A percentile compares a stretch with the other conserved stretches of the same genome.
Evolutionary conservation across 1,140 invertebrate species (phyloP).

Genomic region (Drosophila teissieri): DNA sequence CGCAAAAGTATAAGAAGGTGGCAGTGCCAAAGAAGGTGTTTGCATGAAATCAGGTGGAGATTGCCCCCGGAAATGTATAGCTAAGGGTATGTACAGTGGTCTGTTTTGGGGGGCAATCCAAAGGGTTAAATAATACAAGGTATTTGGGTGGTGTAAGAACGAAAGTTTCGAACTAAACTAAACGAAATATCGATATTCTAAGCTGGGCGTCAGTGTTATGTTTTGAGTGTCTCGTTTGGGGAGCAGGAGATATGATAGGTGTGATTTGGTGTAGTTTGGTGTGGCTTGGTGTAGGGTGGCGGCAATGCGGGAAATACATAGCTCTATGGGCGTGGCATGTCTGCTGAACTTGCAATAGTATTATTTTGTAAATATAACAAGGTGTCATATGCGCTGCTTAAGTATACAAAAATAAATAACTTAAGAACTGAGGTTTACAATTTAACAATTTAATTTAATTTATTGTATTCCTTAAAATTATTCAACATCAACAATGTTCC

Average conservation of each 20-base stretch:
- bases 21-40: conserved; percentile 40
- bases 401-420: conserved; percentile 80
- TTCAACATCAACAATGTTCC: conserved; percentile 80
- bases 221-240: conserved; percentile 8
- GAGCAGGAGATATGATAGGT: background rate
- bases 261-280: background rate
- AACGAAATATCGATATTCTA: conserved; percentile 22
- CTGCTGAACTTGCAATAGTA: conserved; percentile 36
- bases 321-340: conserved; percentile 28
- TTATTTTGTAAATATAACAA: conserved; percentile 73
- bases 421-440: conserved; percentile 81
- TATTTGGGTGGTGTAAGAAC: conserved; percentile 14
- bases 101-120: conserved; percentile 19
- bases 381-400: conserved; percentile 75
- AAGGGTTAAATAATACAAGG: conserved; percentile 14
- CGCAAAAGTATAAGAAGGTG: conserved; percentile 3
- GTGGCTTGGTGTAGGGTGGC: background rate
- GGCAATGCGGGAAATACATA: conserved; percentile 11
- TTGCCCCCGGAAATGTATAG: conserved; percentile 26
- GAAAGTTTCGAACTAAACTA: conserved; percentile 8
- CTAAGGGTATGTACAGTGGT: conserved; percentile 43
- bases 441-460: conserved; percentile 78
- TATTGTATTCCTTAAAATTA: conserved; percentile 75
- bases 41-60: conserved; percentile 7
- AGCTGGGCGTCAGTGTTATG: conserved; percentile 13